These are phyloP conservation scores for Diloba caeruleocephala DNA, from an alignment of 2,888 invertebrate genomes.

Conservation along the genomic window DNA sequence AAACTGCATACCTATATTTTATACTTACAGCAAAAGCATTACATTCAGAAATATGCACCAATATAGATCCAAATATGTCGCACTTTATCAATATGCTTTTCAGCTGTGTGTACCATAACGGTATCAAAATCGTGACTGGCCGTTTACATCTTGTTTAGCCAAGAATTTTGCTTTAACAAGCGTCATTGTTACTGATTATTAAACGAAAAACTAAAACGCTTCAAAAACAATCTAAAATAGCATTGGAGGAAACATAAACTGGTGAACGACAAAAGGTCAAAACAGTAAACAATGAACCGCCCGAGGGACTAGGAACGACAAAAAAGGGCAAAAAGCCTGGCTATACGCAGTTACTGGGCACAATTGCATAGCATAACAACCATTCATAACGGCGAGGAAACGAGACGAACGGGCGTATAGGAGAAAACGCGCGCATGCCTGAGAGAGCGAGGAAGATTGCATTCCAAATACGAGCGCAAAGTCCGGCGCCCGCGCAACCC, in stretches of 20 bases:
- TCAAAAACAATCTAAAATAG: slow-evolving; percentile 29
- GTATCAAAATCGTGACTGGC: slow-evolving; percentile 65
- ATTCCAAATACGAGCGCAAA: slow-evolving; percentile 75
- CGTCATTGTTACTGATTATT: slow-evolving; percentile 33
- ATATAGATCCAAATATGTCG: slow-evolving; percentile 23
- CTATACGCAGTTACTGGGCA: slow-evolving; percentile 65
- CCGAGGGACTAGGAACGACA: slow-evolving; percentile 54
- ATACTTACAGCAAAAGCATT: slow-evolving; percentile 28
- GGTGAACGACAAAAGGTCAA: slow-evolving; percentile 52
- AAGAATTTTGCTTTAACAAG: slow-evolving; percentile 41
- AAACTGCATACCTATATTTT: too few relatives aligned
- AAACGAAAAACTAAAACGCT: slow-evolving; percentile 23
- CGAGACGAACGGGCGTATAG: slow-evolving; percentile 68
- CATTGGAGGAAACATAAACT: slow-evolving; percentile 32
- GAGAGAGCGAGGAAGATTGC: slow-evolving; percentile 87
- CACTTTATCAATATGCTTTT: slow-evolving; percentile 34
- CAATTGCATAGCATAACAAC: slow-evolving; percentile 74
- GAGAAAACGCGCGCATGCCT: slow-evolving; percentile 76
- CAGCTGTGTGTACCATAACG: slow-evolving; percentile 62
- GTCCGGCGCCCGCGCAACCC: slow-evolving; percentile 56
- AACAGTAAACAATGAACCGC: slow-evolving; percentile 63
- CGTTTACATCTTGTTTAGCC: slow-evolving; percentile 53
- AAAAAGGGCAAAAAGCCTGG: slow-evolving; percentile 66
- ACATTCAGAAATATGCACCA: slow-evolving; percentile 16
- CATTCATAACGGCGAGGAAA: slow-evolving; percentile 82